These are phyloP conservation scores for Tachyglossus aculeatus DNA, from an alignment of 2,797 vertebrate species.

Conservation along the genomic window DNA sequence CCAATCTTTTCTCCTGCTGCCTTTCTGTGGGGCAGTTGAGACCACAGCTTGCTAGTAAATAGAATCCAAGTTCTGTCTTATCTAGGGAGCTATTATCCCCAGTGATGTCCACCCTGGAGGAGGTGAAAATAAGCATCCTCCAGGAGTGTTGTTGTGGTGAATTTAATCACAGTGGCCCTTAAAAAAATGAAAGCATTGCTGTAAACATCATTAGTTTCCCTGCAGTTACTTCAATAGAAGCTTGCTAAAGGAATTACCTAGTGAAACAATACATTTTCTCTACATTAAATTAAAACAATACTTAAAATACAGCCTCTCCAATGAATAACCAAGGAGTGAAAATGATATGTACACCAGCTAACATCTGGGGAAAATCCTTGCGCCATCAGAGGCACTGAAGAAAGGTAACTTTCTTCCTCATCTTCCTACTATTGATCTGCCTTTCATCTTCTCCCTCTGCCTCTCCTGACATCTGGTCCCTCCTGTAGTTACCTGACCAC, in stretches of 20 bases:
- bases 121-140: neutral
- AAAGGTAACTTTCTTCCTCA: conserved; percentile 7
- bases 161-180: neutral
- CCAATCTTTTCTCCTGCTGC: too few species aligned
- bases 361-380: neutral
- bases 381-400: neutral
- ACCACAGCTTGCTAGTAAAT: too few species aligned
- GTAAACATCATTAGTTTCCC: conserved; percentile 28
- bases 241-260: conserved; percentile 10
- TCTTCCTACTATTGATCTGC: neutral
- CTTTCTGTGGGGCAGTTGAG: too few species aligned
- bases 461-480: too few species aligned
- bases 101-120: neutral
- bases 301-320: conserved; percentile 9
- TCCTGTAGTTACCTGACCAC: too few species aligned
- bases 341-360: conserved; percentile 5
- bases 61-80: too few species aligned
- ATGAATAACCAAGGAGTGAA: conserved; percentile 14
- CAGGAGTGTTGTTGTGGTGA: neutral
- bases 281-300: conserved; percentile 28
- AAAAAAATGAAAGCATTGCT: neutral
- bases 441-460: neutral
- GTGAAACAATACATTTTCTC: conserved; percentile 28
- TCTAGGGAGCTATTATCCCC: too few species aligned
- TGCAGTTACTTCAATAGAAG: conserved; percentile 35